phyloP scores from a whole-genome alignment of 2,113 vertebrate species.

The Scalopus aquaticus region DNA sequence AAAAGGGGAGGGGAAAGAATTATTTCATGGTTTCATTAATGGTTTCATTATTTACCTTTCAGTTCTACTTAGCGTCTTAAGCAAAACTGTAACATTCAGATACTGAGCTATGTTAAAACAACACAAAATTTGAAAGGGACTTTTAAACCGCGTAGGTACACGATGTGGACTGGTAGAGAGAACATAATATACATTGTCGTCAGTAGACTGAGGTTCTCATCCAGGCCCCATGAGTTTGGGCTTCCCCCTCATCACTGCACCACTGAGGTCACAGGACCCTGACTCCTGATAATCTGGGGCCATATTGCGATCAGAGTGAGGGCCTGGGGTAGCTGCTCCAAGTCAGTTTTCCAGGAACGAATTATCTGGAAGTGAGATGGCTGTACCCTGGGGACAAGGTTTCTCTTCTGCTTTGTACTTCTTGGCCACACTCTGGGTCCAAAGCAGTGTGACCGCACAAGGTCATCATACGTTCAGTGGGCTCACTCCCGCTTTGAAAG shows the following conservation, averaged over 20 bases:
- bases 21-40: not conserved
- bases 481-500: not conserved
- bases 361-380: not conserved
- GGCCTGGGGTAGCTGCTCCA: not conserved
- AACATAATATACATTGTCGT: not conserved
- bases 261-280: not conserved
- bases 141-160: not conserved
- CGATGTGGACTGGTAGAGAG: not conserved
- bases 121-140: not conserved
- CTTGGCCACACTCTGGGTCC: not conserved
- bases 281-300: not conserved
- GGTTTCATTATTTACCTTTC: constrained; percentile 5
- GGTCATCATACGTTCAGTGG: not conserved
- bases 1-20: not conserved
- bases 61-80: not conserved
- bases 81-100: not conserved
- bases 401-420: not conserved
- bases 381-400: not conserved
- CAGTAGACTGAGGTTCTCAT: not conserved
- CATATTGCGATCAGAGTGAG: not conserved
- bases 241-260: not conserved
- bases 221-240: not conserved
- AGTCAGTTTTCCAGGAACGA: not conserved
- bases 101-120: not conserved
- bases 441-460: too few species aligned